Evolutionary conservation across 2,888 invertebrate species (phyloP).

Genomic region (Apamea epomidion): DNA sequence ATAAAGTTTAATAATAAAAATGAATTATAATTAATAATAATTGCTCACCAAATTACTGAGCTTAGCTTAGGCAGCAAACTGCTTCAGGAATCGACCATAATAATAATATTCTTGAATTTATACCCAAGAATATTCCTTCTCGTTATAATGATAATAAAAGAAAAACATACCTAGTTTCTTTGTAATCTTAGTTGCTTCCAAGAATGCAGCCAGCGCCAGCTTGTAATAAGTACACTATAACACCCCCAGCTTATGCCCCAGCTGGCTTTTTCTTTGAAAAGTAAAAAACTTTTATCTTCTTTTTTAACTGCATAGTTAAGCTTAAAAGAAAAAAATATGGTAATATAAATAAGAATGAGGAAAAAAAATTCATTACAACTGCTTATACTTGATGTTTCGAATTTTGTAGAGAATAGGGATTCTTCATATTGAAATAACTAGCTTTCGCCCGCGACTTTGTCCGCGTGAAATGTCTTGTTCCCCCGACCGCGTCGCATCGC

Average conservation of each 20-base stretch:
- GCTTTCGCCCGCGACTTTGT: background rate
- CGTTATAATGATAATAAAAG: background rate
- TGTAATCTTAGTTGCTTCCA: slow-evolving; percentile 7
- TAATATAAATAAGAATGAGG: no score
- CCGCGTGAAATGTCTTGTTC: background rate
- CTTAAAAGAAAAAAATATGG: background rate
- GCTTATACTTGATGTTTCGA: background rate
- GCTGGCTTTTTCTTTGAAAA: slow-evolving; percentile 8
- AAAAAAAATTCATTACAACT: background rate
- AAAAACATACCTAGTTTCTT: background rate
- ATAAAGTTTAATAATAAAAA: no score
- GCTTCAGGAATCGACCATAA: background rate
- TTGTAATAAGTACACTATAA: slow-evolving; percentile 4
- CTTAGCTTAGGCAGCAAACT: background rate
- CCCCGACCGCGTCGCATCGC: background rate
- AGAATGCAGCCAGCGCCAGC: slow-evolving; percentile 7
- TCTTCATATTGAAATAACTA: background rate
- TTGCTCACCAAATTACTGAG: background rate
- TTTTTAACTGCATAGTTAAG: background rate
- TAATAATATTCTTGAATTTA: background rate
- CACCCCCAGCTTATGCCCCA: background rate
- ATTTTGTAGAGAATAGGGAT: background rate
- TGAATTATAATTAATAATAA: no score
- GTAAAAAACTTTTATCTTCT: background rate
- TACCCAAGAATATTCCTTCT: background rate